Conservation (phyloP, 2,888 invertebrate genomes). For the Calameuta pallipes region DNA sequence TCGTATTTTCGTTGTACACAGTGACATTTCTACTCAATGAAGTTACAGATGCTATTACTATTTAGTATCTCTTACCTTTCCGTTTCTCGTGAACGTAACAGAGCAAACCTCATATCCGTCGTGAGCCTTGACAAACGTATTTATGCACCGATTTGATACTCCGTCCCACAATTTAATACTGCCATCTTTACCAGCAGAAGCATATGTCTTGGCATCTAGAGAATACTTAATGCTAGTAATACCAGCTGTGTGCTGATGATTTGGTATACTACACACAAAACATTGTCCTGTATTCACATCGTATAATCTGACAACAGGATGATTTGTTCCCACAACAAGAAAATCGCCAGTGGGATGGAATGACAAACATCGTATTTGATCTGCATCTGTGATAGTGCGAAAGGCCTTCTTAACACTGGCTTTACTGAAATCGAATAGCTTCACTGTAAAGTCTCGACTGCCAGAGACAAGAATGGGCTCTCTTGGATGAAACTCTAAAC, state of each 20-base stretch:
- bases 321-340: conserved; percentile 92
- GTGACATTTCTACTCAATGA: conserved; percentile 7
- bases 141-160: conserved; percentile 91
- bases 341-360: conserved; percentile 98
- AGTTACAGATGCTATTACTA: conserved; percentile 9
- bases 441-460: conserved; percentile 92
- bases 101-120: conserved; percentile 96
- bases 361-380: conserved; percentile 88
- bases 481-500: conserved; percentile 95
- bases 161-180: conserved; percentile 98
- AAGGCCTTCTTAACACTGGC: conserved; percentile 98
- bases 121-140: conserved; percentile 93
- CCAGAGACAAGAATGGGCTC: conserved; percentile 96
- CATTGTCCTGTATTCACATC: conserved; percentile 96
- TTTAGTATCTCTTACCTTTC: conserved; percentile 76
- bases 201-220: conserved; percentile 79
- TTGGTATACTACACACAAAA: conserved; percentile 91
- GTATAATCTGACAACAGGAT: conserved; percentile 90
- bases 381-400: conserved; percentile 94
- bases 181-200: conserved; percentile 92
- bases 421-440: conserved; percentile 98
- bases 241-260: conserved; percentile 83
- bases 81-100: conserved; percentile 92
- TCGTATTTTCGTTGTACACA: not conserved
- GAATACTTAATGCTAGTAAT: conserved; percentile 84